Base-by-base conservation (phyloP, 2,113 vertebrate species). In the Lagenorhynchus albirostris region DNA sequence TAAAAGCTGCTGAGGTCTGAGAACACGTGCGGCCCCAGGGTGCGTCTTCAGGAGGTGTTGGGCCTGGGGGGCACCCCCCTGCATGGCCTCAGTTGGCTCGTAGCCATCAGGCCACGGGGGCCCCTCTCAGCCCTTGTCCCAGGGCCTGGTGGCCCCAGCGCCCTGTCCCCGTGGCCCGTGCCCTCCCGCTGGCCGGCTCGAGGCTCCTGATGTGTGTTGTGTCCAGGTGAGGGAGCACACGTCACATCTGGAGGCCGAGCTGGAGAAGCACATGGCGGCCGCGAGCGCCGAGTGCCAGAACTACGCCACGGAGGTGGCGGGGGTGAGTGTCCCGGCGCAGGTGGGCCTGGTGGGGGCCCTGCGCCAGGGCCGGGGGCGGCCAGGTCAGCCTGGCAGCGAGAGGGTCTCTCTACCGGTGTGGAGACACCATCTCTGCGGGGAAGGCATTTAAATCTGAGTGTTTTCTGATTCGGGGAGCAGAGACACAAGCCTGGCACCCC, bases 211-310 rank as follows among this genome's bases (percentile, higher is more conserved):
- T 1, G 0, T 53, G 20, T 77, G 6, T 88, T 29, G 2, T 82
- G 8, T 87, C 18, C 98, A 99, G 99, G 70, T 99, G 86, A 99
- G 99, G 98, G 99, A 99, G 84, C 99, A 99, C 97, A 98, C 99
- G 41, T 99, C 99, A 92, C 98, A 99, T 38, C 97, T 99, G 97
- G 99, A 99, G 97, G 99, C 98, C 0, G 99, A 99, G 97, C 98
- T 99, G 97, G 99, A 99, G 98, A 99, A 99, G 98, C 99, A 99
- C 98, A 98, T 99, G 98, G 98, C 98, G 63, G 98, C 99, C 0
- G 98, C 99, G 95, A 98, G 98, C 68, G 97, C 99, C 0, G 99
- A 99, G 92, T 98, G 98, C 97, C 99, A 99, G 92, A 99, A 92
- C 81, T 98, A 99, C 8, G 98, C 99, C 53, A 98, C 99, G 97